phyloP scores from a whole-genome alignment of 2,113 vertebrate species.

The Eretmochelys imbricata region DNA sequence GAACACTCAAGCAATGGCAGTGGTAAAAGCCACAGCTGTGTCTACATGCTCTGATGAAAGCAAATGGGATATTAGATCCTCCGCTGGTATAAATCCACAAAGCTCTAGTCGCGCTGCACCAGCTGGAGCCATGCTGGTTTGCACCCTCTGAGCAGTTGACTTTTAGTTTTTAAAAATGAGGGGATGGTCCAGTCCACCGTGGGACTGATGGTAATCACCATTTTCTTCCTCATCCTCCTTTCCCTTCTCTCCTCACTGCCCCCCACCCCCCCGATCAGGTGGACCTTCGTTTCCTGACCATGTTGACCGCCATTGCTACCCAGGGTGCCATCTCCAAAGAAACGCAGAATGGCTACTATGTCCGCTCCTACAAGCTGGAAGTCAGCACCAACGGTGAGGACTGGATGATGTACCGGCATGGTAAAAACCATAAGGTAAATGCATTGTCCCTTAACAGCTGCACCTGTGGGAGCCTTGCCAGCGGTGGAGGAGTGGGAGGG shows the following conservation, averaged over 20 bases:
- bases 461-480: not conserved
- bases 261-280: conserved; percentile 79
- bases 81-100: not conserved
- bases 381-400: conserved; percentile 98
- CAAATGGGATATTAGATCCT: not conserved
- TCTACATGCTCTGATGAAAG: not conserved
- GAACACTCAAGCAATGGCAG: not conserved
- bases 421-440: conserved; percentile 97
- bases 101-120: not conserved
- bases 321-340: conserved; percentile 96
- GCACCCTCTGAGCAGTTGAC: not conserved
- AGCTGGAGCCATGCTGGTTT: not conserved
- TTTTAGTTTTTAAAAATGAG: not conserved
- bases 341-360: conserved; percentile 93
- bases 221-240: not conserved
- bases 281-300: conserved; percentile 93
- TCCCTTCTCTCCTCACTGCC: not conserved
- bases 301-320: conserved; percentile 94
- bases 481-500: not conserved
- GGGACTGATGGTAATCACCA: not conserved
- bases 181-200: not conserved
- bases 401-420: conserved; percentile 98
- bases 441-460: not conserved
- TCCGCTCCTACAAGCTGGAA: conserved; percentile 96
- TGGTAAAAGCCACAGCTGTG: conserved; percentile 2